Conservation (phyloP, 2,113 vertebrate species). For the Bos indicus region DNA sequence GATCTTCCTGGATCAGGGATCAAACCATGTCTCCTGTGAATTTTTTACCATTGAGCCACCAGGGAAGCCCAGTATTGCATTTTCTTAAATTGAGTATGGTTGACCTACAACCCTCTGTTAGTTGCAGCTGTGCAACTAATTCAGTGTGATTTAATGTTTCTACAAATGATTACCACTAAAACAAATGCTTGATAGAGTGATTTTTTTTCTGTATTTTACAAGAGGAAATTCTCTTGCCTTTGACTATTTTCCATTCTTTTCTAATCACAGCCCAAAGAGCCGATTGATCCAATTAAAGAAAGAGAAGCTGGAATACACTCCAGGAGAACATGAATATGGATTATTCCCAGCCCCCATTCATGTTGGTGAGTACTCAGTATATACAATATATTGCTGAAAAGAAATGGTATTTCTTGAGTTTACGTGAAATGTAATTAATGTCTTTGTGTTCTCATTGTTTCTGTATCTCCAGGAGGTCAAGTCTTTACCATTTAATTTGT, state of each 20-base stretch:
- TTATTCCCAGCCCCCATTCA: constrained; percentile 95
- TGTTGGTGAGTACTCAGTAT: constrained; percentile 87
- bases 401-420: not conserved
- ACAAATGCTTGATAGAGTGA: not conserved
- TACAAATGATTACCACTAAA: not conserved
- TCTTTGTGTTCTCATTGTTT: not conserved
- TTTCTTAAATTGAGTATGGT: not conserved
- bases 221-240: not conserved
- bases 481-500: not conserved
- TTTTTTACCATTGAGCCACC: not conserved
- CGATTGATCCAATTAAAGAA: constrained; percentile 87
- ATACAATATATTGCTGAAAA: not conserved
- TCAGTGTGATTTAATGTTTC: not conserved
- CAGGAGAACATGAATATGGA: constrained; percentile 90
- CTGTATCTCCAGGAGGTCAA: not conserved
- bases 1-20: not conserved
- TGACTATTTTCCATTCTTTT: constrained; percentile 22
- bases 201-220: not conserved
- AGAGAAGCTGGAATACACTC: constrained; percentile 90
- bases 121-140: not conserved
- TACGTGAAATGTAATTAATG: not conserved
- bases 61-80: not conserved
- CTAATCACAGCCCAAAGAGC: constrained; percentile 85
- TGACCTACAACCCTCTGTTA: not conserved
- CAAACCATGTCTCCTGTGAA: not conserved